Base-by-base conservation (phyloP, 2,888 invertebrate genomes). In the Callinectes sapidus region DNA sequence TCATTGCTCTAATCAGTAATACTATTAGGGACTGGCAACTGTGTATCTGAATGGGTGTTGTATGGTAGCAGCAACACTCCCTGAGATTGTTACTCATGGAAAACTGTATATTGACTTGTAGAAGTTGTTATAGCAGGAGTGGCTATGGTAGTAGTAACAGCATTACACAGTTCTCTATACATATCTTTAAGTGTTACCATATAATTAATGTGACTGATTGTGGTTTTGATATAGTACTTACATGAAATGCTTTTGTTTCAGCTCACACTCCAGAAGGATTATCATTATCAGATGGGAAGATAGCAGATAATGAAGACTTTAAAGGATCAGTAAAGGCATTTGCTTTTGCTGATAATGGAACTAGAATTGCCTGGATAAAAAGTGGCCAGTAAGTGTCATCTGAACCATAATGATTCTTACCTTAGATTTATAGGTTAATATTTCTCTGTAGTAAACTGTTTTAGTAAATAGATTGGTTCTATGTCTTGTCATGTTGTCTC, bases 361-460 rank as follows among this genome's bases (percentile, higher is more conserved):
- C 89, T 87, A 94, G 81, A 90, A 81, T 92, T 89, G 92, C 92
- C 35, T 92, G 91, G 91, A 94, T 94, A 92, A 90, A 91, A 23
- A 71, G 89, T 91, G 94, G 94, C 89, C 91, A 92, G 94, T 94
- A 88, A 91, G 94, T 92, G 23, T 61, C 2, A 32, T 35, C 13
- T 87, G 32, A 35, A 77, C 28, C 10, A 28, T 28, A 71, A 71
- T 71, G 10, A 39, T 5, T 87, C 39, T 35, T 23, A 39, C 14
- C 10, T 71, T 71, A 71, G 8, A 28, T 71, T n/a, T n/a, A n/a
- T 23, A 23, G 16, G 14, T 8, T 42, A 48, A 5, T 28, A 18
- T 81, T 90, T 28, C 18, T 42, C 16, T 32, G 1, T 71, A 10
- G 48, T 8, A 35, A 71, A 28, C 3, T 2, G 16, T 16, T 5